Percentiles rank a stretch among this genome's conserved stretches.
phyloP scores from a whole-genome alignment of 2,113 vertebrate species.

The Desmodus rotundus region DNA sequence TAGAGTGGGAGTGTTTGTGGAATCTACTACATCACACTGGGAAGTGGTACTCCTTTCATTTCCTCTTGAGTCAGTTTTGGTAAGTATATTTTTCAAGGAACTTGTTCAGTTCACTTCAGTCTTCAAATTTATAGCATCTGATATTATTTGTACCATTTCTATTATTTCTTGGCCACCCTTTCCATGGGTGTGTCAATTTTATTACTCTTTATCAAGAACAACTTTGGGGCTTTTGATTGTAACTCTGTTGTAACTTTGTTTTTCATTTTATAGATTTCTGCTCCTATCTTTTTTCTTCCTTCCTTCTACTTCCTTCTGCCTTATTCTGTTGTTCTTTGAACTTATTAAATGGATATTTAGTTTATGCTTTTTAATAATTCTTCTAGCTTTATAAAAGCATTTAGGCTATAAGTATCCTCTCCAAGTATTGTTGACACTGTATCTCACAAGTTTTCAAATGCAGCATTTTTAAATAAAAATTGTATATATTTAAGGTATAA shows the following conservation, averaged over 20 bases:
- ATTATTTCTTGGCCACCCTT: background rate
- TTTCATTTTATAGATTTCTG: background rate
- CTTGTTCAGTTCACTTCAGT: background rate
- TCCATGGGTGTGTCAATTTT: background rate
- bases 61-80: background rate
- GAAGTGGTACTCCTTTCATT: background rate
- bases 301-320: background rate
- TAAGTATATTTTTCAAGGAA: background rate
- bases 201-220: background rate
- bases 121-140: background rate
- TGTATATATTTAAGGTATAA: background rate
- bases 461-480: background rate
- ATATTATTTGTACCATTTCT: background rate
- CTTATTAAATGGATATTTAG: background rate
- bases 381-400: slow-evolving; percentile 10
- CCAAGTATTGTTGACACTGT: background rate
- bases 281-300: background rate
- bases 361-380: background rate
- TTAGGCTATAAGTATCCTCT: background rate
- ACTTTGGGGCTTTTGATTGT: background rate
- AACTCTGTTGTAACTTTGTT: background rate
- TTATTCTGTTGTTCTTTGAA: background rate
- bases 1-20: background rate
- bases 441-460: background rate
- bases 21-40: background rate